A percentile compares a stretch with the other conserved stretches of the same genome.
Evolutionary conservation across 2,113 vertebrate genomes (phyloP).

Genomic region (Lepus europaeus): DNA sequence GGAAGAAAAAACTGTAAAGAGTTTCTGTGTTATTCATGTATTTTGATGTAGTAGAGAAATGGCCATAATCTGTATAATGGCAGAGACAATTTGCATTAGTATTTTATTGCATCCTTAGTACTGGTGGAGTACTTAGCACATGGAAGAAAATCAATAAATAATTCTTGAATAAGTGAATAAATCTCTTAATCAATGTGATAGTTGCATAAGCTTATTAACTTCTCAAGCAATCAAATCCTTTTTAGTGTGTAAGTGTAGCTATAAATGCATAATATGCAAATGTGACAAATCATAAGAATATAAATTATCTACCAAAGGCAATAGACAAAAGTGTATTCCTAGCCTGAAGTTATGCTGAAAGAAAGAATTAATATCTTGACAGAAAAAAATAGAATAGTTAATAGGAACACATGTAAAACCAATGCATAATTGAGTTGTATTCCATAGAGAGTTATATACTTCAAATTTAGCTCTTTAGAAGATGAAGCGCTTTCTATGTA

Average conservation of each 20-base stretch:
- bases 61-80: not conserved
- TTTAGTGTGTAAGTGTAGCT: conserved; percentile 29
- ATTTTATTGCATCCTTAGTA: not conserved
- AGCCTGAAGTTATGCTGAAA: conserved; percentile 71
- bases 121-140: not conserved
- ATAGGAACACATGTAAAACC: conserved; percentile 68
- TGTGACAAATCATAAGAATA: conserved; percentile 55
- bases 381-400: conserved; percentile 74
- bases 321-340: conserved; percentile 68
- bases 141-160: not conserved
- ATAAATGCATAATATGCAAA: conserved; percentile 42
- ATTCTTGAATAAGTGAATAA: not conserved
- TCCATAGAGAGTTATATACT: conserved; percentile 33
- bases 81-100: not conserved
- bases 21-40: not conserved
- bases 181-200: not conserved
- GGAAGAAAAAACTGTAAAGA: not conserved
- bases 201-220: conserved; percentile 46
- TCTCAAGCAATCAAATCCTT: not conserved
- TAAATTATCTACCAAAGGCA: conserved; percentile 63
- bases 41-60: not conserved
- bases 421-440: conserved; percentile 75
- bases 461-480: conserved; percentile 70
- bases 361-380: conserved; percentile 74
- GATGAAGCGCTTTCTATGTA: conserved; percentile 63